Conservation (phyloP, 1,140 invertebrate genomes). For the Melipona quadrifasciata region DNA sequence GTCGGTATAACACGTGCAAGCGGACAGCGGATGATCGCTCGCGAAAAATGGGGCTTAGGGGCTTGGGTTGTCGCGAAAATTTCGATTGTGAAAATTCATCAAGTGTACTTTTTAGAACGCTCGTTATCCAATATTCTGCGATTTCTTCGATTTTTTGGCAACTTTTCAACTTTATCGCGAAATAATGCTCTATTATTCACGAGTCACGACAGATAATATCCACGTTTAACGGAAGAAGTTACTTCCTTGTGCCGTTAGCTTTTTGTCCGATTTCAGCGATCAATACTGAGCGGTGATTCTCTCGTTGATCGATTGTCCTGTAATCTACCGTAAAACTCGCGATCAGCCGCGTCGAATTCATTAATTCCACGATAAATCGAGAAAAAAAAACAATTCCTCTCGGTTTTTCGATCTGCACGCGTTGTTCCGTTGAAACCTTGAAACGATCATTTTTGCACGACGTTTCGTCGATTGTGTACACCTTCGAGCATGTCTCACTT, state of each 20-base stretch:
- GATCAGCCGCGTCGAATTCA: constrained; percentile 2
- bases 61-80: too few relatives aligned
- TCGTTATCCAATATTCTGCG: neutral
- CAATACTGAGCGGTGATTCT: neutral
- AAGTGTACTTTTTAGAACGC: too few relatives aligned
- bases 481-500: too few relatives aligned
- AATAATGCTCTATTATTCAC: too few relatives aligned
- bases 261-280: too few relatives aligned
- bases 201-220: neutral
- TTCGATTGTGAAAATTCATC: too few relatives aligned
- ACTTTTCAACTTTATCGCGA: too few relatives aligned
- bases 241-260: neutral
- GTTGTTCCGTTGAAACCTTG: too few relatives aligned
- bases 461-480: neutral
- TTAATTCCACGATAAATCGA: neutral
- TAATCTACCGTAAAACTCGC: neutral
- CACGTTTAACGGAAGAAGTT: neutral
- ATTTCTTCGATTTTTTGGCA: neutral
- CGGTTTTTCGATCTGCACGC: neutral
- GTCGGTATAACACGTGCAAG: too few relatives aligned
- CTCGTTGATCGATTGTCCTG: neutral
- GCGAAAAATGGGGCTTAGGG: too few relatives aligned
- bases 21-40: too few relatives aligned
- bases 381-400: neutral
- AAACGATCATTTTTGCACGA: neutral